phyloP scores from a whole-genome alignment of 2,797 vertebrate species.

The Galaxias olidus region DNA sequence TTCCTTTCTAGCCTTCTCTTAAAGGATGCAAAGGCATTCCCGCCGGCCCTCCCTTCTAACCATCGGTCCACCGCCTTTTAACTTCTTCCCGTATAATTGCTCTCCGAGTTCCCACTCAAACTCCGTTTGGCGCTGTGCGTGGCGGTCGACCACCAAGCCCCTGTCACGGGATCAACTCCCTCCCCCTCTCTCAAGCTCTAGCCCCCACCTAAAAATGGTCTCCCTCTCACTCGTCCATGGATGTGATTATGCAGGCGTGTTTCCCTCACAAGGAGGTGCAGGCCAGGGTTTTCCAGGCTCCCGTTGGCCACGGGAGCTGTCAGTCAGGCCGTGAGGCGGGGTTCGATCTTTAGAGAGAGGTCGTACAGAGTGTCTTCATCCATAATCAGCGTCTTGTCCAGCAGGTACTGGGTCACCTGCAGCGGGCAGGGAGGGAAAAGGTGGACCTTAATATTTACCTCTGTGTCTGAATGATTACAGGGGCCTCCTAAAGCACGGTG shows the following conservation, averaged over 20 bases:
- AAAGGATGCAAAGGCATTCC: slow-evolving; percentile 15
- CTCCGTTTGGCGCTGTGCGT: not conserved
- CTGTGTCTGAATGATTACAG: no score
- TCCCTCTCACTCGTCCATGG: slow-evolving; percentile 40
- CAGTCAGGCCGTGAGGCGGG: slow-evolving; percentile 92
- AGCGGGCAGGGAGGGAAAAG: not conserved
- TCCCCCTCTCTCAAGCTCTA: slow-evolving; percentile 15
- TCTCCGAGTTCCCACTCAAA: not conserved
- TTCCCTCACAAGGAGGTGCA: slow-evolving; percentile 43
- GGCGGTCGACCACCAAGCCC: slow-evolving; percentile 17
- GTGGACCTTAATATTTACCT: no score
- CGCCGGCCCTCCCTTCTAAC: slow-evolving; percentile 20
- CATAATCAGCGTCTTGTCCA: slow-evolving; percentile 93
- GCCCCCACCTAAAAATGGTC: slow-evolving; percentile 29
- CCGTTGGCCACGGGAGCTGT: slow-evolving; percentile 50
- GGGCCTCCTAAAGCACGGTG: no score
- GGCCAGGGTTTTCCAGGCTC: slow-evolving; percentile 31
- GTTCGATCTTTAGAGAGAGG: slow-evolving; percentile 93
- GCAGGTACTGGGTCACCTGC: slow-evolving; percentile 93
- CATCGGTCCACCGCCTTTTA: slow-evolving; percentile 17
- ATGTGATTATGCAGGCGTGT: slow-evolving; percentile 45
- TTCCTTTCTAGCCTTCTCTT: no score
- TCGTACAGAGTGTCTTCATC: slow-evolving; percentile 96
- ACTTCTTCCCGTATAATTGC: slow-evolving; percentile 15
- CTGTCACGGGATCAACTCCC: slow-evolving; percentile 17